A percentile compares a stretch with the other conserved stretches of the same genome.
Evolutionary conservation across 2,113 vertebrate genomes (phyloP).

Genomic region (Thinocorus orbignyianus): DNA sequence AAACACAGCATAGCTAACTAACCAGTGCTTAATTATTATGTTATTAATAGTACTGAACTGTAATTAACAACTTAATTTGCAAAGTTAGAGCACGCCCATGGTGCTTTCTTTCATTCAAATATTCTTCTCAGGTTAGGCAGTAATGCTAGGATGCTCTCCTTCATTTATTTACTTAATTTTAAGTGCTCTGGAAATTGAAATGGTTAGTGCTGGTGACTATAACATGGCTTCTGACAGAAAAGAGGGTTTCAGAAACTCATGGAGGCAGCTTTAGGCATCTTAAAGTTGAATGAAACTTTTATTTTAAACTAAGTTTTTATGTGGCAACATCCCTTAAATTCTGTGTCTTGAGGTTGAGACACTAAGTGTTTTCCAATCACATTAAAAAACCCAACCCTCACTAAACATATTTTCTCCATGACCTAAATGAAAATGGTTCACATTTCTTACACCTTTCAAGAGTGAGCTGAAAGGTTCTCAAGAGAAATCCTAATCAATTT

Average conservation of each 20-base stretch:
- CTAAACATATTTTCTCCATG: accelerated
- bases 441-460: neutral
- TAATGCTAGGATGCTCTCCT: neutral
- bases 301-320: neutral
- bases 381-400: neutral
- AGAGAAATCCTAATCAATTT: neutral
- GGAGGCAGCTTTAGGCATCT: neutral
- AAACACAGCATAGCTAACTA: neutral
- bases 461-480: neutral
- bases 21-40: neutral
- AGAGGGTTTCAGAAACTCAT: neutral
- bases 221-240: neutral
- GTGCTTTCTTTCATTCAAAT: neutral
- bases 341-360: neutral
- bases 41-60: neutral
- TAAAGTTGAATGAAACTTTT: neutral
- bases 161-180: neutral
- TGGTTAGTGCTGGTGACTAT: neutral
- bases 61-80: neutral
- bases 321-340: neutral
- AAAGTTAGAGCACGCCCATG: neutral
- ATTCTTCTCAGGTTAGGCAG: neutral
- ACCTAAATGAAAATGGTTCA: neutral
- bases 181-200: neutral
- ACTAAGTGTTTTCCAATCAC: neutral